These are phyloP conservation scores for Bombus terrestris DNA, from an alignment of 1,140 invertebrate species.

Conservation along the genomic window DNA sequence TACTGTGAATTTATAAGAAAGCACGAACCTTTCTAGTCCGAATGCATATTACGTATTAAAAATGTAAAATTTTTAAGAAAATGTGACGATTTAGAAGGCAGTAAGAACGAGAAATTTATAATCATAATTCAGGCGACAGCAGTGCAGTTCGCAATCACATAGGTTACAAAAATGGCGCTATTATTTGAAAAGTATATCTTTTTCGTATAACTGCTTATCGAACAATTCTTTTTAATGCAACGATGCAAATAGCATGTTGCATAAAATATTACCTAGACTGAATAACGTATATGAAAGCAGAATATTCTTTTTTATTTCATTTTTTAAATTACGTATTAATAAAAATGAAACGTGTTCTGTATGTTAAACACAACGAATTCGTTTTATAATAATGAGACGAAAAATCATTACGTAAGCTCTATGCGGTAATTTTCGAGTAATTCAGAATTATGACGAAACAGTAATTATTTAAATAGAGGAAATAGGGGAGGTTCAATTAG, in stretches of 20 bases:
- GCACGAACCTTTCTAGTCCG: too few relatives aligned
- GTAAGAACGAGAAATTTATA: not conserved
- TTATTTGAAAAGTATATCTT: not conserved
- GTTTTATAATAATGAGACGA: not conserved
- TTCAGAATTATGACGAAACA: not conserved
- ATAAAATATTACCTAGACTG: not conserved
- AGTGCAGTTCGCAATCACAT: not conserved
- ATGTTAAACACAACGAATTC: not conserved
- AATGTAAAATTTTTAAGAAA: not conserved
- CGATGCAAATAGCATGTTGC: not conserved
- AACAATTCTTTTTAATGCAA: not conserved
- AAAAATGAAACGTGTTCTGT: not conserved
- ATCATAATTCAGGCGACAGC: not conserved
- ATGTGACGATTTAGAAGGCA: not conserved
- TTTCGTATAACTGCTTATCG: not conserved
- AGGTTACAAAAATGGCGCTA: not conserved
- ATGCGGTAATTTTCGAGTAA: not conserved
- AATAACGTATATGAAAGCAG: not conserved
- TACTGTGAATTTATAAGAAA: not conserved
- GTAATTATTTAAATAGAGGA: slow-evolving; percentile 23
- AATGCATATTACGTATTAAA: not conserved
- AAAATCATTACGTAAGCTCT: not conserved
- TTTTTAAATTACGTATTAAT: not conserved
- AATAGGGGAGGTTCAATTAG: slow-evolving; percentile 3
- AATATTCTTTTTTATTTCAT: not conserved